A percentile compares a stretch with the other conserved stretches of the same genome.
These are phyloP conservation scores for Microtus montanus DNA, from an alignment of 2,113 vertebrate species.

Conservation along the genomic window DNA sequence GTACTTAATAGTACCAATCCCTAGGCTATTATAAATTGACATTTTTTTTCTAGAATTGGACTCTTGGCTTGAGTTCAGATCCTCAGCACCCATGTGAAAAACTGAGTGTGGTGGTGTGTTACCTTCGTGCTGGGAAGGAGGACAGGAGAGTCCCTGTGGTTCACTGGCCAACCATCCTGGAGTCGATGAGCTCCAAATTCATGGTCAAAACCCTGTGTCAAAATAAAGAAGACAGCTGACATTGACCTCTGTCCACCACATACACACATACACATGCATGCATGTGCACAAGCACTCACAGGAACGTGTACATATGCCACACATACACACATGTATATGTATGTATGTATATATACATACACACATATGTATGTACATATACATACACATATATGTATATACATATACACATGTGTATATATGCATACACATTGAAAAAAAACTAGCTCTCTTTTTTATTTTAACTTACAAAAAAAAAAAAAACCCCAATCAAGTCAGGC, in stretches of 20 bases:
- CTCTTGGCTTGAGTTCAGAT: not conserved
- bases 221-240: not conserved
- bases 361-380: no score
- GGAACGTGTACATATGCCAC: not conserved
- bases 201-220: not conserved
- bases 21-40: not conserved
- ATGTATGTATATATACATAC: no score
- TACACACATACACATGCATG: not conserved
- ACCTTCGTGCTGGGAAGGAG: not conserved
- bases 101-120: not conserved
- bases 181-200: not conserved
- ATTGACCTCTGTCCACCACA: not conserved
- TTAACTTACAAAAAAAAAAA: conserved; percentile 42
- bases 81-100: not conserved
- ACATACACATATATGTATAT: no score
- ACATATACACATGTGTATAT: not conserved
- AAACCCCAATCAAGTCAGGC: not conserved
- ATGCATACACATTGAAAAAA: not conserved
- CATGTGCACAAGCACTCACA: no score
- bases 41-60: not conserved
- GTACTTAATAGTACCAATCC: not conserved
- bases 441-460: not conserved
- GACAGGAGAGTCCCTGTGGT: not conserved
- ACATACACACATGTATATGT: not conserved
- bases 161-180: not conserved